These are phyloP conservation scores for Arctia plantaginis DNA, from an alignment of 2,888 invertebrate species.

Conservation along the genomic window DNA sequence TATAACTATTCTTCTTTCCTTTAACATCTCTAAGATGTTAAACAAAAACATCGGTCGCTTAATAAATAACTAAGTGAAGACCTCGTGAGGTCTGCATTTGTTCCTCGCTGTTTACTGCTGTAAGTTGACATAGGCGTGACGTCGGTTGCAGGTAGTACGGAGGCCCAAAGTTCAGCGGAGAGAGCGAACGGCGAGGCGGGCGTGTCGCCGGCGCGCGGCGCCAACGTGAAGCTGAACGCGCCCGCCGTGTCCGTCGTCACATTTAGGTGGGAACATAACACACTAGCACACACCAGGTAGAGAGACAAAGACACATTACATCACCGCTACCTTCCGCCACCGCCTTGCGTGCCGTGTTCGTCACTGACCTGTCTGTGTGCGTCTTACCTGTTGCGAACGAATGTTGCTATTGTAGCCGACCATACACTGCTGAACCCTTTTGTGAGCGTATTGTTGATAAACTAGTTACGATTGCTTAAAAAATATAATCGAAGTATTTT, in stretches of 20 bases:
- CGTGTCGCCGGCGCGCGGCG: slow-evolving; percentile 77
- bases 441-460: background rate
- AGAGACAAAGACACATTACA: slow-evolving; percentile 85
- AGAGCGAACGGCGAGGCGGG: slow-evolving; percentile 50
- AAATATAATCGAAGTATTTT: too few species aligned
- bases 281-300: slow-evolving; percentile 88
- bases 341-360: slow-evolving; percentile 36
- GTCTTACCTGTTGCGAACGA: background rate
- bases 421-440: background rate
- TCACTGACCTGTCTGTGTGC: slow-evolving; percentile 27
- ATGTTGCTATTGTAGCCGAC: background rate
- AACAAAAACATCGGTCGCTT: background rate
- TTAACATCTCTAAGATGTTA: too few species aligned
- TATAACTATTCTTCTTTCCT: too few species aligned
- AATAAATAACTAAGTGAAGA: background rate
- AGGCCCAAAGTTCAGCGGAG: slow-evolving; percentile 60
- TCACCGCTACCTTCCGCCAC: slow-evolving; percentile 69
- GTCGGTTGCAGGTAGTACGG: slow-evolving; percentile 47
- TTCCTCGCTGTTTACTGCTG: too few species aligned
- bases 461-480: too few species aligned
- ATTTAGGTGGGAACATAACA: slow-evolving; percentile 94
- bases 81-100: too few species aligned
- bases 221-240: slow-evolving; percentile 85
- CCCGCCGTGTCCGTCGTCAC: slow-evolving; percentile 96
- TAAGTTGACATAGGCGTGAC: background rate